phyloP scores from a whole-genome alignment of 1,140 invertebrate species.

The Bombus sylvicola region DNA sequence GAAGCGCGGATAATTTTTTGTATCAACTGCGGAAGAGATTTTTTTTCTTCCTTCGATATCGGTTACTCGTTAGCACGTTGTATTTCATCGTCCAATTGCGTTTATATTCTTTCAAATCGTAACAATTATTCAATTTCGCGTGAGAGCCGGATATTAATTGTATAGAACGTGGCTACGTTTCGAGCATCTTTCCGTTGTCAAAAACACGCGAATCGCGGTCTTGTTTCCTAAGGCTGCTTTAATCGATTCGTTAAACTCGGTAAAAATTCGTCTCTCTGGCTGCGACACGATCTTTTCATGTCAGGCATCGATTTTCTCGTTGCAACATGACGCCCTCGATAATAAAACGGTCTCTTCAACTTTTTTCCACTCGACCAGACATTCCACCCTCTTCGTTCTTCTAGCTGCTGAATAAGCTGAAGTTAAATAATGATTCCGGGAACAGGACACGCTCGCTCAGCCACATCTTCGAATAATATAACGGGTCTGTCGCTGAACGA shows the following conservation, averaged over 20 bases:
- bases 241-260: too few species aligned
- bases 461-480: conserved; percentile 24
- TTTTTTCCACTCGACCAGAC: conserved; percentile 21
- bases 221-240: too few species aligned
- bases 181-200: not conserved
- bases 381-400: conserved; percentile 23
- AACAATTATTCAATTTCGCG: too few species aligned
- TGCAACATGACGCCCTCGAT: conserved; percentile 3
- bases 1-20: conserved; percentile 33
- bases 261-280: not conserved
- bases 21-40: conserved; percentile 13
- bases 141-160: too few species aligned
- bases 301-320: conserved; percentile 18
- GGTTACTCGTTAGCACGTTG: too few species aligned
- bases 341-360: conserved; percentile 21
- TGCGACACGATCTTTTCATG: not conserved
- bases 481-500: conserved; percentile 12
- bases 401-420: conserved; percentile 58
- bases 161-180: not conserved
- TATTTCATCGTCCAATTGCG: too few species aligned
- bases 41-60: not conserved
- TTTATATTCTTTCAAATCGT: too few species aligned
- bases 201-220: not conserved
- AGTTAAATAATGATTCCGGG: conserved; percentile 55
- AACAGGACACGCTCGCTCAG: conserved; percentile 22